A percentile compares a stretch with the other conserved stretches of the same genome.
Evolutionary conservation across 2,888 invertebrate genomes (phyloP).

Genomic region (Sarcophaga carnaria): DNA sequence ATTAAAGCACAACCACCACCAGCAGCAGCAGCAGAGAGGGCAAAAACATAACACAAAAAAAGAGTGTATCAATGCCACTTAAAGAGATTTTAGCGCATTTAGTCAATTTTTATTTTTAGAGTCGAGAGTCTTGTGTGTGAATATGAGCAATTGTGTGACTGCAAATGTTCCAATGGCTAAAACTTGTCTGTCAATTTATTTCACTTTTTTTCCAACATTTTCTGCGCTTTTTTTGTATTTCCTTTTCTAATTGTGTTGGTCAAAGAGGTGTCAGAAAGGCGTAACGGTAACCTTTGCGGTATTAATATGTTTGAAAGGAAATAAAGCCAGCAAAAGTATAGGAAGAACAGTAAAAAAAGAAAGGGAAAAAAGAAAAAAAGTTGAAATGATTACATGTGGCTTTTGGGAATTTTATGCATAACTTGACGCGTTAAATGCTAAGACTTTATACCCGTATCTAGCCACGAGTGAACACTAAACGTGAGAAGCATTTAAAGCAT

Average conservation of each 20-base stretch:
- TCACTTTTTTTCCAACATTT: constrained; percentile 15
- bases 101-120: background rate
- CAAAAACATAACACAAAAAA: background rate
- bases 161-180: background rate
- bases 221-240: background rate
- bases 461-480: constrained; percentile 36
- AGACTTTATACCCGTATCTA: constrained; percentile 14
- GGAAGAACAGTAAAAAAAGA: constrained; percentile 13
- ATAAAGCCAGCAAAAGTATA: constrained; percentile 27
- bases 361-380: background rate
- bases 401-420: constrained; percentile 65
- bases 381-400: constrained; percentile 40
- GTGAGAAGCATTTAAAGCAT: constrained; percentile 54
- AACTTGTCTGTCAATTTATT: constrained; percentile 57
- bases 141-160: background rate
- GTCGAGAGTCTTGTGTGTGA: background rate
- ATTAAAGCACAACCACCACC: constrained; percentile 29
- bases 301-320: constrained; percentile 47
- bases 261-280: constrained; percentile 64
- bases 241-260: constrained; percentile 44
- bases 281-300: constrained; percentile 63
- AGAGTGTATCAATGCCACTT: constrained; percentile 46
- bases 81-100: constrained; percentile 39
- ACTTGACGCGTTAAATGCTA: constrained; percentile 56
- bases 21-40: background rate